Conservation (phyloP, 30 jellyfish, hydroid and myxozoan genomes). For the Turritopsis rubra region DNA sequence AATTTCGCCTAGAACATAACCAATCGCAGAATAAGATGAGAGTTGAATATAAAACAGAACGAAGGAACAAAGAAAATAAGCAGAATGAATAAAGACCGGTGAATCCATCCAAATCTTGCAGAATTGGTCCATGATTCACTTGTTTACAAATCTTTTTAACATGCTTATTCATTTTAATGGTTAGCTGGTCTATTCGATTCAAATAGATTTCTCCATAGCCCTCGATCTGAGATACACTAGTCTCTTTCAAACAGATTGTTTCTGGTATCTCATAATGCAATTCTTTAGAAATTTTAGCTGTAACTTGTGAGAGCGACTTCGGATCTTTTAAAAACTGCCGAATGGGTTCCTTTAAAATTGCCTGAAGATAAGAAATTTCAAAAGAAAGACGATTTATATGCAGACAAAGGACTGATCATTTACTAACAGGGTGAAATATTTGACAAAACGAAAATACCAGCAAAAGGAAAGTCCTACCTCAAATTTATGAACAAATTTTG, state of each 20-base stretch:
- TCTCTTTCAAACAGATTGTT: neutral
- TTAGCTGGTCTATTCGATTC: neutral
- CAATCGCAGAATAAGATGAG: neutral
- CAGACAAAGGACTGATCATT: neutral
- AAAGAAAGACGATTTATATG: neutral
- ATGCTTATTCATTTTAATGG: slow-evolving; percentile 11
- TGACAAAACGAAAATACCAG: too few relatives aligned
- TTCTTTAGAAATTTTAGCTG: neutral
- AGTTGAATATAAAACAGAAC: neutral
- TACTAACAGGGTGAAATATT: neutral
- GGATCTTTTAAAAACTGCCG: slow-evolving; percentile 22
- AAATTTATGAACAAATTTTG: slow-evolving; percentile 54
- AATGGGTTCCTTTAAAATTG: slow-evolving; percentile 23
- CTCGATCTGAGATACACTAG: neutral
- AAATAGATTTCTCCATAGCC: slow-evolving; percentile 15
- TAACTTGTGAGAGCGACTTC: neutral
- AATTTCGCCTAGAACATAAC: slow-evolving; percentile 49
- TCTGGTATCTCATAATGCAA: neutral
- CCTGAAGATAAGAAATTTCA: slow-evolving; percentile 1
- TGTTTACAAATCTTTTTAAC: neutral
- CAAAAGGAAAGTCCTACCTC: slow-evolving; percentile 43
- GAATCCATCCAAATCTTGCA: slow-evolving; percentile 52
- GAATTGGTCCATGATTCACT: slow-evolving; percentile 15
- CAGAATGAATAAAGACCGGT: slow-evolving; percentile 45
- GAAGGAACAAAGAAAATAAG: neutral